Evolutionary conservation across 30 jellyfish, hydroid and myxozoan species (phyloP).

Genomic region (Aurelia sp.): DNA sequence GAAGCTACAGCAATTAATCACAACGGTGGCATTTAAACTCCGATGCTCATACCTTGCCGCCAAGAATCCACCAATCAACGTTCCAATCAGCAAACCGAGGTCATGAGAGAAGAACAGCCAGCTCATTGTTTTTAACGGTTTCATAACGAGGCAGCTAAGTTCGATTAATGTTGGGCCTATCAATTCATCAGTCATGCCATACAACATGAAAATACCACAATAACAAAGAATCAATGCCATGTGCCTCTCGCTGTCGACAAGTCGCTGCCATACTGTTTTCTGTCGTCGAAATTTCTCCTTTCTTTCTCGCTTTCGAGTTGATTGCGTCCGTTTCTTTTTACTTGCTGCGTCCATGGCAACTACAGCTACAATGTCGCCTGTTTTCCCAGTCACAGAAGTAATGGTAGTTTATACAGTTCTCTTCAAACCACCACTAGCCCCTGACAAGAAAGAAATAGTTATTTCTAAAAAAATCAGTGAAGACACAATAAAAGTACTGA

Average conservation of each 20-base stretch:
- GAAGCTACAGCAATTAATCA: too few species aligned
- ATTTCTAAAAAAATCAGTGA: too few species aligned
- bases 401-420: too few species aligned
- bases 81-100: constrained; percentile 86
- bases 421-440: too few species aligned
- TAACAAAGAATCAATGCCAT: constrained; percentile 79
- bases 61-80: constrained; percentile 89
- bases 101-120: constrained; percentile 97
- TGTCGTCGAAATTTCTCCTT: constrained; percentile 81
- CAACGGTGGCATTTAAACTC: too few species aligned
- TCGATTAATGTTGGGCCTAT: constrained; percentile 97
- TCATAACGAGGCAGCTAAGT: constrained; percentile 89
- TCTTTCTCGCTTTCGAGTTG: constrained; percentile 72
- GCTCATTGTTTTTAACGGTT: constrained; percentile 89
- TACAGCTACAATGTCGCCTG: too few species aligned
- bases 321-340: constrained; percentile 48
- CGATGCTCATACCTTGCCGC: constrained; percentile 66
- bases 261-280: constrained; percentile 82
- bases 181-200: constrained; percentile 96
- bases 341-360: constrained; percentile 24
- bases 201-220: constrained; percentile 92
- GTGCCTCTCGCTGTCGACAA: constrained; percentile 89
- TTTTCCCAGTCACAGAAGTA: too few species aligned
- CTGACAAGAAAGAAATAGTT: too few species aligned
- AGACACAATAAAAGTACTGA: too few species aligned